Base-by-base conservation (phyloP, 1,140 invertebrate genomes). In the Formica selysi region DNA sequence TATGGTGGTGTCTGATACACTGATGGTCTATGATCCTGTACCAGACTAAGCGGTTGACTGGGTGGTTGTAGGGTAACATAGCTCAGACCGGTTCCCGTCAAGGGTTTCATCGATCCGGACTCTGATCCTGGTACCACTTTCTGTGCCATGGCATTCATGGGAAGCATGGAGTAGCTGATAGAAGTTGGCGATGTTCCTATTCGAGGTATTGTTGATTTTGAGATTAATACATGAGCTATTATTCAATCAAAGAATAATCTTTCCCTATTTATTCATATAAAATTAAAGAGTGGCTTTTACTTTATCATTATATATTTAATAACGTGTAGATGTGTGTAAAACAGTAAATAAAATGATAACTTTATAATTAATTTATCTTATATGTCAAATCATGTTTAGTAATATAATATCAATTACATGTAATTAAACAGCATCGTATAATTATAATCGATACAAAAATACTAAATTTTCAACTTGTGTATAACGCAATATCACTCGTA, bases 141-240 rank as follows among this genome's bases (percentile, higher is more conserved):
- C 68, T 95, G 94, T 32, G 94, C 93, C 90, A 95, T 93, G 80
- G 94, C 93, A 88, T 94, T 95, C 93, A 95, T 95, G 1, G 94
- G 94, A 48, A 95, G 89, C 88, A 95, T 94, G n/a, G 93, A 93
- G 59, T 94, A 93, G 61, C 92, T 93, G n/a, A 91, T 89, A 59
- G 92, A 89, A 36, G 92, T 87, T 26, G 93, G 91, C 10, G 91
- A 92, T 19, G 90, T 91, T 79, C 92, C 94, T 90, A 94, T 93
- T 91, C 92, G 93, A 41, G 92, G 91, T 93, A 94, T 93, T 32
- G 93, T 93, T 87, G 93, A 91, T 71, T 94, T 94, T 68, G 94
- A 91, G 11, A 93, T 29, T 29, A 29, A 29, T 92, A 86, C 92
- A 93, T 86, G 92, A 92, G 88, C 93, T 95, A 93, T 93, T 94